phyloP scores from a whole-genome alignment of 2,797 vertebrate genomes.

The Poeciliopsis paucimaculata region DNA sequence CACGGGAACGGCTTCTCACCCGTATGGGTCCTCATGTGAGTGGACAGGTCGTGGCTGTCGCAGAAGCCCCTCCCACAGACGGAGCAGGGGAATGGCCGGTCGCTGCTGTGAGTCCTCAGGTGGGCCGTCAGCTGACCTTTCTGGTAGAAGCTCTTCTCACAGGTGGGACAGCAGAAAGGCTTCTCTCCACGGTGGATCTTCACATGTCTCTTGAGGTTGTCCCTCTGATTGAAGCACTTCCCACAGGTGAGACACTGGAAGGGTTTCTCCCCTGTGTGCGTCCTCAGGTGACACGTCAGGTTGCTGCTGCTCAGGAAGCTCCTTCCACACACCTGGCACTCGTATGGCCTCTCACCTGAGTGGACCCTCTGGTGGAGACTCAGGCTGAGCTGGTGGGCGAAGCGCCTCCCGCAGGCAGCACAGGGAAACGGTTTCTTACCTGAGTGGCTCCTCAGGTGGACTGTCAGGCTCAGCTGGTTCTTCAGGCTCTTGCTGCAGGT shows the following conservation, averaged over 20 bases:
- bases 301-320: background rate
- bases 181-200: background rate
- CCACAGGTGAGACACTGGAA: background rate
- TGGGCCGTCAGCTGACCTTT: background rate
- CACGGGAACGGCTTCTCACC: background rate
- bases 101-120: background rate
- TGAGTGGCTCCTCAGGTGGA: background rate
- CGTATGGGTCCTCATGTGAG: background rate
- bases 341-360: background rate
- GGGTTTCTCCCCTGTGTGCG: conserved; percentile 3
- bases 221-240: background rate
- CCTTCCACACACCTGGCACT: background rate
- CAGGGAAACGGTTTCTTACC: background rate
- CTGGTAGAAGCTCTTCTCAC: background rate
- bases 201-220: background rate
- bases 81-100: background rate
- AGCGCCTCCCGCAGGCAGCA: background rate
- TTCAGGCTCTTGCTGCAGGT: background rate
- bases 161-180: background rate
- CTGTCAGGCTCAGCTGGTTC: background rate
- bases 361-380: background rate
- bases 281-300: background rate
- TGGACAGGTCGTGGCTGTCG: background rate
- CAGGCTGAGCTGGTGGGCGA: background rate
- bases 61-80: background rate